Conservation (phyloP, 2,113 vertebrate genomes). For the Miniopterus natalensis region DNA sequence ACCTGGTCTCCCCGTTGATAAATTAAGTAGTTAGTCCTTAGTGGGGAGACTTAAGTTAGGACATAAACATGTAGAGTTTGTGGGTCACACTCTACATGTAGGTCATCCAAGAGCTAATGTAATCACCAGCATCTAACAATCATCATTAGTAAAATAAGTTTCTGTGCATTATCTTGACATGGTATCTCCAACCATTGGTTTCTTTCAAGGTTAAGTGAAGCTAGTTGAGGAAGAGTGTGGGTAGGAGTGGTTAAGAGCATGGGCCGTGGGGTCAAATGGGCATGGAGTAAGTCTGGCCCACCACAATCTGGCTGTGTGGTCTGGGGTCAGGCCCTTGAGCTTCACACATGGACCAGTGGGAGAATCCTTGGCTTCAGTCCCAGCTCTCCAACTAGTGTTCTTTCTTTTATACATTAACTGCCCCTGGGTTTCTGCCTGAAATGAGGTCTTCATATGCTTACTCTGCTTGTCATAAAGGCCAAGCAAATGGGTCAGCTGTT, state of each 20-base stretch:
- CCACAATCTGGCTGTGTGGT: neutral
- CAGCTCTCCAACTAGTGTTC: neutral
- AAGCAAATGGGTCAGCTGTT: neutral
- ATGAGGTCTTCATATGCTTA: neutral
- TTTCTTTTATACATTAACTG: neutral
- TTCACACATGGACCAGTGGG: neutral
- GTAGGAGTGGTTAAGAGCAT: neutral
- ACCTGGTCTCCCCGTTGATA: neutral
- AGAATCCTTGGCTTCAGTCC: neutral
- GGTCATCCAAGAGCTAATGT: neutral
- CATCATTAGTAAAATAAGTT: too few relatives aligned
- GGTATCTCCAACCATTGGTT: neutral
- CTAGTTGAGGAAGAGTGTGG: neutral
- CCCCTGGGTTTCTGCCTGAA: neutral
- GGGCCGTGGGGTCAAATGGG: neutral
- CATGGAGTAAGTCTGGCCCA: neutral
- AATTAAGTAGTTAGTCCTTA: neutral
- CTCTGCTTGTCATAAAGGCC: neutral
- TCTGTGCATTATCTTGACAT: neutral
- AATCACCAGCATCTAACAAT: neutral
- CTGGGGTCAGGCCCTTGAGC: neutral
- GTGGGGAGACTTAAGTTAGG: neutral
- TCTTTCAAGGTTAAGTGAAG: neutral
- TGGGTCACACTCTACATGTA: too few relatives aligned
- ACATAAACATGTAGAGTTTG: neutral